Evolutionary conservation across 2,797 vertebrate species (phyloP).

Genomic region (Hafferia zeledoni): DNA sequence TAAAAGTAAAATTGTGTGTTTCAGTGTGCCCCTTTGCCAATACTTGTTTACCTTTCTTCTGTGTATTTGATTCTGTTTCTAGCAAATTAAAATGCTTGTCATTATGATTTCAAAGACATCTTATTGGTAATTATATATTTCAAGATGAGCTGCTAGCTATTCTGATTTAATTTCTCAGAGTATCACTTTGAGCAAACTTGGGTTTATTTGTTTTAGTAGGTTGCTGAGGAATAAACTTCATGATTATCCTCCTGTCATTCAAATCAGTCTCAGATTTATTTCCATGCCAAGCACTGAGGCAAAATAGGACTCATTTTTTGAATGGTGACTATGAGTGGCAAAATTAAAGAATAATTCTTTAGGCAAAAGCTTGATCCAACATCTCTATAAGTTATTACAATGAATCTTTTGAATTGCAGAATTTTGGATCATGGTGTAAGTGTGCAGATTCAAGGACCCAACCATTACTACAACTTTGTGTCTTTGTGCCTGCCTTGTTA

Average conservation of each 20-base stretch:
- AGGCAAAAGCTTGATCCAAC: not conserved
- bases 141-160: not conserved
- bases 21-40: not conserved
- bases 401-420: not conserved
- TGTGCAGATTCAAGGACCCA: not conserved
- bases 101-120: not conserved
- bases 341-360: not conserved
- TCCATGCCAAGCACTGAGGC: not conserved
- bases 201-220: not conserved
- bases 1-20: not conserved
- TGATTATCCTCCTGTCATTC: slow-evolving; percentile 8
- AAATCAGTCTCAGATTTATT: not conserved
- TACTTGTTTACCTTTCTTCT: not conserved
- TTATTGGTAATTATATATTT: not conserved
- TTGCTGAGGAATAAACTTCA: not conserved
- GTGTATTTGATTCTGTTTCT: not conserved
- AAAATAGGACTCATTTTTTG: not conserved
- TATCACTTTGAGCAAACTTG: not conserved
- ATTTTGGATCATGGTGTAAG: not conserved
- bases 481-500: not conserved
- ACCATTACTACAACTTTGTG: not conserved
- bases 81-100: not conserved
- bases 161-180: not conserved
- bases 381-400: not conserved
- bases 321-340: not conserved